These are phyloP conservation scores for Prunella fulvescens DNA, from an alignment of 2,113 vertebrate species.

Conservation along the genomic window DNA sequence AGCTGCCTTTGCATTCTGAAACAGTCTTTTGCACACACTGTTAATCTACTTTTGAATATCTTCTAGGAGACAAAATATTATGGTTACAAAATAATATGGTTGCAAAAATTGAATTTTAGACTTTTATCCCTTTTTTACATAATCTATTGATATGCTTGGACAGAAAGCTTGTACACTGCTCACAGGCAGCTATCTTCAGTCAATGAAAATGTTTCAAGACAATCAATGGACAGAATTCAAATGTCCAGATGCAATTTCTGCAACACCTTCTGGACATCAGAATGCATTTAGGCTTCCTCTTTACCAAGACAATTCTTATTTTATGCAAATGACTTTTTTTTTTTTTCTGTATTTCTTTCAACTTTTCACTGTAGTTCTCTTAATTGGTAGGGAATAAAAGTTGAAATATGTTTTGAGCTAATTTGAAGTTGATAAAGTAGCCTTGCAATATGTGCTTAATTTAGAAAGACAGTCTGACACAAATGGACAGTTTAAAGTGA, in stretches of 20 bases:
- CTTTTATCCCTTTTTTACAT: background rate
- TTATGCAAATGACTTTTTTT: background rate
- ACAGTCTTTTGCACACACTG: background rate
- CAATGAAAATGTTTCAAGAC: background rate
- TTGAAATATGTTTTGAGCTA: fast-evolving
- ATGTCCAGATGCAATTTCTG: background rate
- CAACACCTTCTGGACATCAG: background rate
- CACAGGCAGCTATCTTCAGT: background rate
- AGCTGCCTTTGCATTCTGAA: background rate
- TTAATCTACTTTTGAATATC: background rate
- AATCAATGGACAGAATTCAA: background rate
- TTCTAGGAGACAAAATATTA: background rate
- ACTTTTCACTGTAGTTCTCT: background rate
- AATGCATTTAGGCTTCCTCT: background rate
- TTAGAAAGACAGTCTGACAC: background rate
- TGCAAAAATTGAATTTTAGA: background rate
- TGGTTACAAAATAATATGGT: background rate
- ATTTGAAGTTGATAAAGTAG: background rate
- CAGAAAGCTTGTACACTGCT: background rate
- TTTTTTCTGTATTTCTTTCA: background rate
- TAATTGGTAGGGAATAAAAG: background rate
- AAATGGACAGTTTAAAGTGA: background rate
- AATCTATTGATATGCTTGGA: background rate
- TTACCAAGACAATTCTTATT: background rate
- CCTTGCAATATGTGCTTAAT: background rate